These are phyloP conservation scores for Calliscelio sp. DNA, from an alignment of 2,888 invertebrate genomes.

Conservation along the genomic window DNA sequence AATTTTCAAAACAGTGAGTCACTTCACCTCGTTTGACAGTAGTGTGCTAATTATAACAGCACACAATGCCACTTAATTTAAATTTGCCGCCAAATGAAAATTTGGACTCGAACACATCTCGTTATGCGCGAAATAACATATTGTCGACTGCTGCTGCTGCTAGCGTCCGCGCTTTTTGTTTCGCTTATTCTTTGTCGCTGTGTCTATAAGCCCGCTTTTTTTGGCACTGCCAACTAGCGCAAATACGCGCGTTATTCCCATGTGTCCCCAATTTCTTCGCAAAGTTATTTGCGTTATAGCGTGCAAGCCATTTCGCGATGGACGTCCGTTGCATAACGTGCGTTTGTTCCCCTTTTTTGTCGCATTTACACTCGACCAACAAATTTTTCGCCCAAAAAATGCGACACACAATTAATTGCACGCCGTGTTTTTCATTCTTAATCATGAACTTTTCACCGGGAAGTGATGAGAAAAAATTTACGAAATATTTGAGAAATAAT, in stretches of 20 bases:
- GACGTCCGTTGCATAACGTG: background rate
- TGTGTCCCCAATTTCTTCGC: slow-evolving; percentile 45
- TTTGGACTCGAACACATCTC: too few relatives aligned
- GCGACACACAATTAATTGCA: too few relatives aligned
- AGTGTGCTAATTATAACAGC: too few relatives aligned
- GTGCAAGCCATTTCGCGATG: slow-evolving; percentile 36
- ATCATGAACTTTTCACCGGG: too few relatives aligned
- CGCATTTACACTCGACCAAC: background rate
- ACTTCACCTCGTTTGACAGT: too few relatives aligned
- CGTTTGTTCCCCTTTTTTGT: background rate
- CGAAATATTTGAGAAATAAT: too few relatives aligned
- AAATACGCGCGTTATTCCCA: slow-evolving; percentile 6
- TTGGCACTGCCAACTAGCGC: background rate
- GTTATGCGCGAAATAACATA: background rate
- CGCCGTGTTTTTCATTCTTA: too few relatives aligned
- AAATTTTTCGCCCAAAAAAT: too few relatives aligned
- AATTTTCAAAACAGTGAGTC: too few relatives aligned
- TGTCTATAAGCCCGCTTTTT: slow-evolving; percentile 2
- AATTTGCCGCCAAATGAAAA: too few relatives aligned
- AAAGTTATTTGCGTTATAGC: slow-evolving; percentile 48
- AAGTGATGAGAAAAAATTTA: too few relatives aligned
- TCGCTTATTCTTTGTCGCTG: slow-evolving; percentile 3
- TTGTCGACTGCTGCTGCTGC: background rate
- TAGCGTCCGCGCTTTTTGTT: background rate
- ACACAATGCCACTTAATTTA: too few relatives aligned